Base-by-base conservation (phyloP, 2,888 invertebrate species). In the Idaea biselata region DNA sequence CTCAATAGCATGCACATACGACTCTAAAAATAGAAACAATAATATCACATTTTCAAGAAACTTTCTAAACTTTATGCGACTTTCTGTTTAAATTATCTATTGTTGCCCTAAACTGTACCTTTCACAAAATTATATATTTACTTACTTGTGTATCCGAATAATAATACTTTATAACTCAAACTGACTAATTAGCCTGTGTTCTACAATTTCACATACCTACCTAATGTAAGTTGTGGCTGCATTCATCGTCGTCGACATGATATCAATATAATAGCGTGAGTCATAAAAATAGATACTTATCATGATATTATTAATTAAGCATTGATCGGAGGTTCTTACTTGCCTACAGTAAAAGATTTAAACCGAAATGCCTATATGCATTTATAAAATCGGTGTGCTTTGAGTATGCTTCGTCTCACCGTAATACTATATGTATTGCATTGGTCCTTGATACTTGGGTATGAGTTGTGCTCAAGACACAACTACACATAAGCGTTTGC, bases 61-160 rank as follows among this genome's bases (percentile, higher is more conserved):
- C 33, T 33, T 33, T 33, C 33, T 33, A 33, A 33, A 33, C 1
- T 33, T 56, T 18, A 56, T 56, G 56, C 17, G 18, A 56, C 56
- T 56, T 56, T 56, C 56, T 56, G 18, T 18, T 56, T 56, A 8
- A 18, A 17, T 18, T 56, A 18, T 56, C 18, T 44, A 44, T 44
- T 44, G 44, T 44, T 8, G 44, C 44, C 44, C 44, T 44, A 44
- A 44, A 44, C 44, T 44, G 44, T 44, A 44, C 44, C 44, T 44
- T 44, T 44, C 44, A 44, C 44, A 44, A 44, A 44, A 44, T 44
- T 7, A 44, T 33, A 33, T 25, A 25, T 5, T 25, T 25, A 25
- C 25, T 5, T 44, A 8, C 11, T 7, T 11, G 44, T 14, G 44
- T 14, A 44, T 44, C 44, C 14, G 44, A 44, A 44, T 44, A 44